phyloP scores from a whole-genome alignment of 2,113 vertebrate genomes.

The Astur gentilis region DNA sequence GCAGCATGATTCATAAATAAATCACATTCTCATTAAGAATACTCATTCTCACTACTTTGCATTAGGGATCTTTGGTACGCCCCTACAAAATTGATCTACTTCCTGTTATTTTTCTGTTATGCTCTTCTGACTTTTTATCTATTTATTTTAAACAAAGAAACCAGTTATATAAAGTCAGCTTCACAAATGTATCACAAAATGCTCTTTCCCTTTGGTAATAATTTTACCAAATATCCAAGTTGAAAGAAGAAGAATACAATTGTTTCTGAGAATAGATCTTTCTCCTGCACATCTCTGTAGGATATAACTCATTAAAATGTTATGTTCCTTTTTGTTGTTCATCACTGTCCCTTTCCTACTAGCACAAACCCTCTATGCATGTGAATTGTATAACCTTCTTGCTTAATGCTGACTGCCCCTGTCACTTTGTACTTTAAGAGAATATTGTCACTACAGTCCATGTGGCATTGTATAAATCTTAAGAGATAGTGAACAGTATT shows the following conservation, averaged over 20 bases:
- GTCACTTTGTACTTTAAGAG: not conserved
- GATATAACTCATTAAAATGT: constrained; percentile 5
- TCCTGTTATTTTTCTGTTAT: not conserved
- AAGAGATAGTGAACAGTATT: not conserved
- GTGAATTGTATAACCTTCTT: not conserved
- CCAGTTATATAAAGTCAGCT: not conserved
- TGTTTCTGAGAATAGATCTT: not conserved
- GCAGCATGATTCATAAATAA: not conserved
- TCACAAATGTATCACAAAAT: not conserved
- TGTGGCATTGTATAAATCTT: not conserved
- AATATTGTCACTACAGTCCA: not conserved
- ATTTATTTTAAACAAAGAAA: not conserved
- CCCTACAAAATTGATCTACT: not conserved
- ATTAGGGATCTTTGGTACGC: not conserved
- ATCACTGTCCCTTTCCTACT: not conserved
- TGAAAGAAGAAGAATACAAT: not conserved
- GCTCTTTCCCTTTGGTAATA: not conserved
- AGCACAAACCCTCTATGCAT: not conserved
- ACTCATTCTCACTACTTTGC: not conserved
- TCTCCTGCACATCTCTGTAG: not conserved
- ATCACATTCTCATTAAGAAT: not conserved
- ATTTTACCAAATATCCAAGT: not conserved
- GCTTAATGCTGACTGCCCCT: not conserved
- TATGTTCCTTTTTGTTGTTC: not conserved
- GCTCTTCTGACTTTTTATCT: not conserved